Evolutionary conservation across 2,113 vertebrate genomes (phyloP).

Genomic region (Microtus richardsoni): DNA sequence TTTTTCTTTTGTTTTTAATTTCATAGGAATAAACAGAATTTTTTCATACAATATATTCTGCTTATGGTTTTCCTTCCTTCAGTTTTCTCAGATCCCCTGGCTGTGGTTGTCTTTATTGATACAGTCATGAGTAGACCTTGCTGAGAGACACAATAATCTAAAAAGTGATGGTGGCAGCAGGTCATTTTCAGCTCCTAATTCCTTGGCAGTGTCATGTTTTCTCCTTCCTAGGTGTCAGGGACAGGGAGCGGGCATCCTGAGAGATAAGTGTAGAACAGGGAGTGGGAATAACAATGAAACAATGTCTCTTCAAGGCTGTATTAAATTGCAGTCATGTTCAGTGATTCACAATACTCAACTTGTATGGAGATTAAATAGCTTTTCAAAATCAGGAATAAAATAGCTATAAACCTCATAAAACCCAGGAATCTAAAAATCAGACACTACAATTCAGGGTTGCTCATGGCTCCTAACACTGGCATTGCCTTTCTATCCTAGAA

Average conservation of each 20-base stretch:
- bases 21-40: background rate
- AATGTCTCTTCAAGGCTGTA: background rate
- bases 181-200: background rate
- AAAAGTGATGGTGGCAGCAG: background rate
- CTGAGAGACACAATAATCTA: background rate
- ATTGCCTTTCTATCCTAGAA: background rate
- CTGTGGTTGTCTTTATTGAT: background rate
- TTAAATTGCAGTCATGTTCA: background rate
- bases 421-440: background rate
- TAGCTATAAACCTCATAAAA: background rate
- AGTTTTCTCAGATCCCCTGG: background rate
- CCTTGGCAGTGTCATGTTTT: background rate
- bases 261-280: background rate
- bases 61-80: background rate
- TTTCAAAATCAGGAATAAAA: conserved; percentile 15
- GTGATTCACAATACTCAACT: background rate
- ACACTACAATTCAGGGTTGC: background rate
- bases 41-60: background rate
- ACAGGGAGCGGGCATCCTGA: background rate
- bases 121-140: background rate
- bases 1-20: background rate
- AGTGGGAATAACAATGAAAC: background rate
- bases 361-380: background rate
- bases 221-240: background rate
- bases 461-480: background rate